Evolutionary conservation across 2,797 vertebrate genomes (phyloP), one percentile per base, ranked within the genome.

Genomic region (Emys orbicularis): DNA sequence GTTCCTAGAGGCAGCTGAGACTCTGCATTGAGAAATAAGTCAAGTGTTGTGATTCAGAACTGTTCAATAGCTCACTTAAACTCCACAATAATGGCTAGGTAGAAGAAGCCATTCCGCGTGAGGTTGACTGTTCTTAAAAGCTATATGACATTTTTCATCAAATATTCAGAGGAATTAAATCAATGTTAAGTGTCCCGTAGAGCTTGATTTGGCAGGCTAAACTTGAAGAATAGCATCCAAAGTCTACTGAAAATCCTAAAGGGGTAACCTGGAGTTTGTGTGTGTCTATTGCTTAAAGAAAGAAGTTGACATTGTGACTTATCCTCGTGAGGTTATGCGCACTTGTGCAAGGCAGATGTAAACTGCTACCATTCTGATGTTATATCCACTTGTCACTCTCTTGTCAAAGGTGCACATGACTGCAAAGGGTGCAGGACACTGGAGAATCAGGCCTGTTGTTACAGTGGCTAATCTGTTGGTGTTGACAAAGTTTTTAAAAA

Each of bases 121-220:
- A 13, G 9, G 5, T 31, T 1, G 44, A 25, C 16, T 50, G 85
- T 96, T 90, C 37, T 90, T 84, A 56, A 79, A 90, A 92, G 41
- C 49, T 88, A 1, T 34, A 16, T 79, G 50, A 61, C 29, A 18
- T 41, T 91, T 92, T 52, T 94, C 34, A 79, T 94, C 13, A 94
- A 92, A 89, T 86, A 94, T 96, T 96, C 83, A 94, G 80, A 89
- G 11, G 37, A 54, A 25, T 79, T 50, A 72, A 61, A 92, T 88
- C 79, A 89, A 47, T 82, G 16, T 83, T 23, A 52, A 87, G 47
- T 56, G 56, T 37, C 50, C 76, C 76, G 11, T 87, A 83, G 85
- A 89, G 72, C 4, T 92, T 10, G 2, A 56, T 61, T 89, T 53
- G 86, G 13, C 21, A 37, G 25, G n/a, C 92, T 84, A 54, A 80